A percentile compares a stretch with the other conserved stretches of the same genome.
phyloP scores from a whole-genome alignment of 2,888 invertebrate species.

The Callyntrura sp. region DNA sequence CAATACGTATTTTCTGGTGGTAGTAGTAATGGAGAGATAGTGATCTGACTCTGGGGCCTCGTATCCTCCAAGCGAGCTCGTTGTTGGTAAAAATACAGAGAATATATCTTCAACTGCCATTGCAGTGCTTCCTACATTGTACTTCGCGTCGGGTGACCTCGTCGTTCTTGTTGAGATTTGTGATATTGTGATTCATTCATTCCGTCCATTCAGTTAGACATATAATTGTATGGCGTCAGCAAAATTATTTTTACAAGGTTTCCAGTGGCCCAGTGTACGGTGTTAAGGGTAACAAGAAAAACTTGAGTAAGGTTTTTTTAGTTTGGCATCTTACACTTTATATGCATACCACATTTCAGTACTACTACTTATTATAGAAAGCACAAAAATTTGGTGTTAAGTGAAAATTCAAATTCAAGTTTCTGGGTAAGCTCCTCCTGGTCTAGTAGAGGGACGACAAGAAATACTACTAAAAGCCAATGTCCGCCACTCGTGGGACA shows the following conservation, averaged over 20 bases:
- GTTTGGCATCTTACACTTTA: not conserved
- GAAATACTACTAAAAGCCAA: too few species aligned
- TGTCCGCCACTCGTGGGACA: not conserved
- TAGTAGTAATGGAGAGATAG: not conserved
- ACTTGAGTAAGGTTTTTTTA: not conserved
- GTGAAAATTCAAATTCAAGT: not conserved
- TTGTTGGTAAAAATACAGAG: not conserved
- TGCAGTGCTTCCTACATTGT: constrained; percentile 34
- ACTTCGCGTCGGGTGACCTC: constrained; percentile 33
- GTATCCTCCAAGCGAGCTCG: not conserved
- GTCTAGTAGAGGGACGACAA: too few species aligned
- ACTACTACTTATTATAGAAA: too few species aligned
- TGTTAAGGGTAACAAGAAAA: not conserved
- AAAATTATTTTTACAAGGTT: constrained; percentile 41
- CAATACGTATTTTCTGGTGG: constrained; percentile 3
- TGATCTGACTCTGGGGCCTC: not conserved
- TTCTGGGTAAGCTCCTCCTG: not conserved
- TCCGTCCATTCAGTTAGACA: constrained; percentile 26
- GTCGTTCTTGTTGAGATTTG: not conserved
- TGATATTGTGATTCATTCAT: constrained; percentile 35
- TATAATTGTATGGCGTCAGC: constrained; percentile 6
- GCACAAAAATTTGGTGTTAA: not conserved
- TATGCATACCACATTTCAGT: not conserved
- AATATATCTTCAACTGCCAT: not conserved
- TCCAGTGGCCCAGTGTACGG: constrained; percentile 31